phyloP scores from a whole-genome alignment of 2,888 invertebrate genomes.

The Pegoplata infirma region DNA sequence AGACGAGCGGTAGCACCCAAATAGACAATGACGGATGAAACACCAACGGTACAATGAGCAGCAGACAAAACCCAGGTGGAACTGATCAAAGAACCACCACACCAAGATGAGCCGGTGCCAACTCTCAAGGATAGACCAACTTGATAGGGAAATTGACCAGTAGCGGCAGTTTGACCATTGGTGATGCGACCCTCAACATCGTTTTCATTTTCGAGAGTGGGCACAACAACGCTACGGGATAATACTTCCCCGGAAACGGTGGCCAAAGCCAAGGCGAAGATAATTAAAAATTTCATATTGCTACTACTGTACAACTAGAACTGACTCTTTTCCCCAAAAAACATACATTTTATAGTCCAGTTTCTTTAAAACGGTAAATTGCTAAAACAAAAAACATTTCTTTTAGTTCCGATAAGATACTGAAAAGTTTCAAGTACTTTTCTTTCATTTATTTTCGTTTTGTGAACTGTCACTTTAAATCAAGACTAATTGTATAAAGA shows the following conservation, averaged over 20 bases:
- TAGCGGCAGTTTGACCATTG: constrained; percentile 66
- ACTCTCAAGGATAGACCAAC: constrained; percentile 66
- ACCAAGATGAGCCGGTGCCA: constrained; percentile 64
- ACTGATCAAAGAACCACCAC: constrained; percentile 73
- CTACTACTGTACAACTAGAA: not conserved
- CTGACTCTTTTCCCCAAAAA: constrained; percentile 27
- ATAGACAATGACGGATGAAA: constrained; percentile 62
- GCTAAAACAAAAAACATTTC: no score
- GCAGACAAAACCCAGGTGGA: constrained; percentile 72
- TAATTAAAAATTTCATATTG: not conserved
- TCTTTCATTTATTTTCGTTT: no score
- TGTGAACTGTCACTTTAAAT: no score
- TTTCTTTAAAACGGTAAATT: no score
- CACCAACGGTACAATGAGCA: constrained; percentile 72
- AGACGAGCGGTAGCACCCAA: constrained; percentile 66
- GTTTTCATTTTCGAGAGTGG: constrained; percentile 60
- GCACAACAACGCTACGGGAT: constrained; percentile 50
- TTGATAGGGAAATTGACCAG: constrained; percentile 69
- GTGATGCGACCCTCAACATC: constrained; percentile 70
- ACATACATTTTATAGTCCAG: no score
- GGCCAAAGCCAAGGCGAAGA: not conserved
- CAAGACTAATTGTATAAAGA: no score
- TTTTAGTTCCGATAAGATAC: no score
- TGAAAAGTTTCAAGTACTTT: no score
- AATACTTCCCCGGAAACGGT: not conserved